Conservation (phyloP, 2,113 vertebrate species). For the Oreochromis niloticus region DNA sequence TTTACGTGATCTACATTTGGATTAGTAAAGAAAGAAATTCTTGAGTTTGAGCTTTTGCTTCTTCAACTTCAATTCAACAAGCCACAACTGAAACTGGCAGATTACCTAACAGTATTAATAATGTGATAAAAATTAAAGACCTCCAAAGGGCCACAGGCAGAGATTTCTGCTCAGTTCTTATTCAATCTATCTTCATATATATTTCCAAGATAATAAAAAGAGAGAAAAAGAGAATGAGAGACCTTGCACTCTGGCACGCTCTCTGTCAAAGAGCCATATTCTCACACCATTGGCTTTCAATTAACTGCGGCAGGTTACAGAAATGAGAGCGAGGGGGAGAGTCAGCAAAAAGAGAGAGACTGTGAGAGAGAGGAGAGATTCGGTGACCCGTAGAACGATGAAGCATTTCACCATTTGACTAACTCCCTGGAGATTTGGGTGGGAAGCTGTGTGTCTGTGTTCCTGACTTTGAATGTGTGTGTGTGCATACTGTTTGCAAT, state of each 20-base stretch:
- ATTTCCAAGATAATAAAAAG: constrained; percentile 27
- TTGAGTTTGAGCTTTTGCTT: neutral
- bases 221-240: neutral
- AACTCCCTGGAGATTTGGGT: constrained; percentile 50
- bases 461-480: neutral
- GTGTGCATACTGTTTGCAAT: neutral
- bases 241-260: constrained; percentile 20
- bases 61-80: neutral
- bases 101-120: neutral
- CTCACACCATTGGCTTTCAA: constrained; percentile 71
- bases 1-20: neutral
- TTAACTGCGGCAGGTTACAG: constrained; percentile 63
- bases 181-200: constrained; percentile 23
- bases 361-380: neutral
- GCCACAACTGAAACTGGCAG: neutral
- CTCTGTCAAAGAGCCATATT: constrained; percentile 64
- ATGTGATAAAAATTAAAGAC: constrained; percentile 8
- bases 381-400: constrained; percentile 50
- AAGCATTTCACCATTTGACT: constrained; percentile 52
- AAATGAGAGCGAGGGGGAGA: constrained; percentile 31
- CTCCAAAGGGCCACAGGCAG: neutral
- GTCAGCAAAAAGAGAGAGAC: neutral
- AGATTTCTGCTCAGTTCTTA: neutral
- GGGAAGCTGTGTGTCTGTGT: constrained; percentile 18
- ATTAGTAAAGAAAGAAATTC: neutral